Evolutionary conservation across 1,140 invertebrate species (phyloP).

Genomic region (Campoletis sonorensis): DNA sequence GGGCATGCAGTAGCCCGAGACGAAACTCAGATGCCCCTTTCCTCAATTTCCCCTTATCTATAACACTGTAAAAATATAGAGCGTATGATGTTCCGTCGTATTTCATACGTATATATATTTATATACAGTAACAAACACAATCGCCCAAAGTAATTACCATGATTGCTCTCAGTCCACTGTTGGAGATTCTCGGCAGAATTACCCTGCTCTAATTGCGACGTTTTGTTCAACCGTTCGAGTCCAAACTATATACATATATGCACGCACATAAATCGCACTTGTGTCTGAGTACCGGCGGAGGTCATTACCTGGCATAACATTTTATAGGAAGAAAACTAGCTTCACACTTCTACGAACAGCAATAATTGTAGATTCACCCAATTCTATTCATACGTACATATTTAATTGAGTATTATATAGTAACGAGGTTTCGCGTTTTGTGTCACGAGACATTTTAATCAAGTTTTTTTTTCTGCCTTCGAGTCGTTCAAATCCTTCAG

Average conservation of each 20-base stretch:
- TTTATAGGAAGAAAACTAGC: constrained; percentile 4
- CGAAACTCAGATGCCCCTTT: constrained; percentile 31
- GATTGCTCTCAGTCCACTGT: constrained; percentile 57
- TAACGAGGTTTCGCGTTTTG: neutral
- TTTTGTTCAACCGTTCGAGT: constrained; percentile 51
- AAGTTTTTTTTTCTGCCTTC: neutral
- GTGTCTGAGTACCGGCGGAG: constrained; percentile 16
- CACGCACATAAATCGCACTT: constrained; percentile 14
- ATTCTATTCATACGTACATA: constrained; percentile 5
- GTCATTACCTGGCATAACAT: constrained; percentile 28
- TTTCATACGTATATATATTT: neutral
- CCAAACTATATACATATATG: neutral
- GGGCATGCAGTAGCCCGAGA: constrained; percentile 35
- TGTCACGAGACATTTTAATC: neutral
- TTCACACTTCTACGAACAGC: neutral
- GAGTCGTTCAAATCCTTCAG: neutral
- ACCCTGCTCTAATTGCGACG: constrained; percentile 61
- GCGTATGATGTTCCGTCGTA: neutral
- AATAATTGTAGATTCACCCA: neutral
- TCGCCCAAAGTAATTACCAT: constrained; percentile 60
- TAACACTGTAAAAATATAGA: neutral
- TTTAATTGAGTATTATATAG: neutral
- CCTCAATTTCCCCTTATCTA: constrained; percentile 1
- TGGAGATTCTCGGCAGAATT: constrained; percentile 61
- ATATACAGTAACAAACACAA: constrained; percentile 58